Percentiles rank a stretch among this genome's conserved stretches.
Conservation (phyloP, 2,888 invertebrate species). For the Brenthis hecate region DNA sequence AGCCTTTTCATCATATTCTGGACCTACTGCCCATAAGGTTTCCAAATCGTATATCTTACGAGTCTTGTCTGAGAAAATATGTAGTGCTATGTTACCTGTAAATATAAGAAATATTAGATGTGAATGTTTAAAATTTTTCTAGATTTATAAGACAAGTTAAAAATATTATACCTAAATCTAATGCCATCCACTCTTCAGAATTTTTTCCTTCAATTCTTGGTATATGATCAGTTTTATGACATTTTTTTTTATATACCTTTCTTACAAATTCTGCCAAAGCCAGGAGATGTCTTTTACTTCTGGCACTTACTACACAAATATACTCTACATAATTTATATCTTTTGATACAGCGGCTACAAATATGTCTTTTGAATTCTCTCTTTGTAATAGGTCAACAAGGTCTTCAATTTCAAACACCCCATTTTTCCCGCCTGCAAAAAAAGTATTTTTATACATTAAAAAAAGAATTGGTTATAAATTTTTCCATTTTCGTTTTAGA, state of each 20-base stretch:
- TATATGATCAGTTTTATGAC: slow-evolving; percentile 82
- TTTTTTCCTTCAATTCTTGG: slow-evolving; percentile 90
- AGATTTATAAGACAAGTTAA: background rate
- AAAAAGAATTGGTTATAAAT: background rate
- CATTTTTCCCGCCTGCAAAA: slow-evolving; percentile 87
- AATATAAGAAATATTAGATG: slow-evolving; percentile 43
- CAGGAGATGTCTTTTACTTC: slow-evolving; percentile 87
- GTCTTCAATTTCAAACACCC: slow-evolving; percentile 95
- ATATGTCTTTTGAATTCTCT: slow-evolving; percentile 91
- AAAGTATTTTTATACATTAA: slow-evolving; percentile 44
- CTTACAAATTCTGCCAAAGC: slow-evolving; percentile 89
- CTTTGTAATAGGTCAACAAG: slow-evolving; percentile 88
- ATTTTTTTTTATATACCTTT: slow-evolving; percentile 89
- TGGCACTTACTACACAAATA: slow-evolving; percentile 90
- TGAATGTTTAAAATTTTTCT: background rate
- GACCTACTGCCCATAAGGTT: slow-evolving; percentile 94
- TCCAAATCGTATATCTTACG: slow-evolving; percentile 93
- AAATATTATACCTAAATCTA: slow-evolving; percentile 89
- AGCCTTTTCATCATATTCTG: slow-evolving; percentile 88
- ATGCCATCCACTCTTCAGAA: slow-evolving; percentile 92
- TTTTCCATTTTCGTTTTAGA: no score
- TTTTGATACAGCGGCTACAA: slow-evolving; percentile 89
- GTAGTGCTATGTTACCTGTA: slow-evolving; percentile 94
- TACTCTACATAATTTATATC: slow-evolving; percentile 91
- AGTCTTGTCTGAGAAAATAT: slow-evolving; percentile 89